Percentiles rank a stretch among this genome's conserved stretches.
These are phyloP conservation scores for Prunella himalayana DNA, from an alignment of 2,113 vertebrate species.

Conservation along the genomic window DNA sequence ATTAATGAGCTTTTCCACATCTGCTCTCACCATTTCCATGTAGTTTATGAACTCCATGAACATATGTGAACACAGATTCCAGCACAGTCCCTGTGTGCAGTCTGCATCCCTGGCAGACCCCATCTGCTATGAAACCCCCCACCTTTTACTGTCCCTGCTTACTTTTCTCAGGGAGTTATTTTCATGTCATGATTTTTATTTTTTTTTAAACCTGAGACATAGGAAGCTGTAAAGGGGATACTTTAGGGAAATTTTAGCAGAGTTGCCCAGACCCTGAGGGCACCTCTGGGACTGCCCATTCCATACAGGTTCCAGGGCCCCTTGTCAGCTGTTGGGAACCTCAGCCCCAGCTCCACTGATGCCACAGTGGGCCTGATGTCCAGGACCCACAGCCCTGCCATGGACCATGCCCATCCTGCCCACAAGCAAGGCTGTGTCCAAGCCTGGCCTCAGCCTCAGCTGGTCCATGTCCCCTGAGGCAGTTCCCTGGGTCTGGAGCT, in stretches of 20 bases:
- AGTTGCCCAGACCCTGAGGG: neutral
- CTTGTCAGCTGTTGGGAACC: rapidly evolving
- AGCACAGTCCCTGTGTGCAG: neutral
- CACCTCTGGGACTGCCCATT: rapidly evolving
- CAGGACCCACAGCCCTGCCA: neutral
- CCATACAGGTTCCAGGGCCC: too few relatives aligned
- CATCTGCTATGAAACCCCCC: neutral
- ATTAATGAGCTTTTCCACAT: neutral
- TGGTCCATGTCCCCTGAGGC: neutral
- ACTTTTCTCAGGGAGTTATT: neutral
- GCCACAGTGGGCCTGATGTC: rapidly evolving
- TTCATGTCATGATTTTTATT: neutral
- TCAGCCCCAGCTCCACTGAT: too few relatives aligned
- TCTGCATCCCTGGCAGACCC: rapidly evolving
- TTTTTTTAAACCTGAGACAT: neutral
- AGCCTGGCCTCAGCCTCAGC: neutral
- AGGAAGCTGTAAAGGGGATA: neutral
- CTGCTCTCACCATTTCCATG: neutral
- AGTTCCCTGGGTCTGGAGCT: rapidly evolving
- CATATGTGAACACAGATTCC: neutral
- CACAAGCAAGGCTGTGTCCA: too few relatives aligned
- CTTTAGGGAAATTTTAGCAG: neutral
- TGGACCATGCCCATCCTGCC: too few relatives aligned
- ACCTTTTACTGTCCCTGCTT: neutral
- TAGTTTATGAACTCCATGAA: neutral